Conservation (phyloP, 2,797 vertebrate species). For the Syndactyla subalaris region DNA sequence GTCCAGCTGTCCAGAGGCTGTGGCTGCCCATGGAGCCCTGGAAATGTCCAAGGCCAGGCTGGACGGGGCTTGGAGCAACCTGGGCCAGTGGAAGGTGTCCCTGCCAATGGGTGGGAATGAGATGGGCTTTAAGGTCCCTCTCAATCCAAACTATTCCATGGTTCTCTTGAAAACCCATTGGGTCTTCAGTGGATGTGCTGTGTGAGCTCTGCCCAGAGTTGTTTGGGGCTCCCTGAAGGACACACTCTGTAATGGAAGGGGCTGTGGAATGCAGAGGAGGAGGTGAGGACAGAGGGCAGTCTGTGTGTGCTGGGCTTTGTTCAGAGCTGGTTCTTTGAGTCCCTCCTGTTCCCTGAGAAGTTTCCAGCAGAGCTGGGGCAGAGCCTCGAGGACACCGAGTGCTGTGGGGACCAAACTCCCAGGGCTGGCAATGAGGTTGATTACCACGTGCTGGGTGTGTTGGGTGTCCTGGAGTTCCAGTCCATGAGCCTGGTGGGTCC, state of each 20-base stretch:
- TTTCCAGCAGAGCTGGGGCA: neutral
- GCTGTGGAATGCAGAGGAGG: accelerated
- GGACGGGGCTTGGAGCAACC: neutral
- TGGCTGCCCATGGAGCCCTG: neutral
- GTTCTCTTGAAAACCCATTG: neutral
- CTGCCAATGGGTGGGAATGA: neutral
- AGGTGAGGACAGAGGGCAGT: neutral
- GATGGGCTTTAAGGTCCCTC: neutral
- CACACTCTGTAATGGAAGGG: neutral
- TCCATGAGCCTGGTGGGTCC: neutral
- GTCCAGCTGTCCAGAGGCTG: neutral
- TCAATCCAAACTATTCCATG: neutral
- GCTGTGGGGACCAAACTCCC: neutral
- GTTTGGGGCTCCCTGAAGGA: neutral
- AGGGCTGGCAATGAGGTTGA: neutral
- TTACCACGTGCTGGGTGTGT: neutral
- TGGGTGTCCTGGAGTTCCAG: neutral
- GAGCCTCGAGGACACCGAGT: neutral
- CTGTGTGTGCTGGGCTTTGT: accelerated
- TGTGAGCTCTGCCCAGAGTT: neutral
- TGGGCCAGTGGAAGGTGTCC: neutral
- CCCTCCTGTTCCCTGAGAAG: accelerated
- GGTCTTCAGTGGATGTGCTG: too few relatives aligned
- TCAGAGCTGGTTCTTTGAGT: neutral
- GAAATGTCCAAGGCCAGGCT: neutral